Evolutionary conservation across 2,113 vertebrate species (phyloP).

Genomic region (Aythya baeri): DNA sequence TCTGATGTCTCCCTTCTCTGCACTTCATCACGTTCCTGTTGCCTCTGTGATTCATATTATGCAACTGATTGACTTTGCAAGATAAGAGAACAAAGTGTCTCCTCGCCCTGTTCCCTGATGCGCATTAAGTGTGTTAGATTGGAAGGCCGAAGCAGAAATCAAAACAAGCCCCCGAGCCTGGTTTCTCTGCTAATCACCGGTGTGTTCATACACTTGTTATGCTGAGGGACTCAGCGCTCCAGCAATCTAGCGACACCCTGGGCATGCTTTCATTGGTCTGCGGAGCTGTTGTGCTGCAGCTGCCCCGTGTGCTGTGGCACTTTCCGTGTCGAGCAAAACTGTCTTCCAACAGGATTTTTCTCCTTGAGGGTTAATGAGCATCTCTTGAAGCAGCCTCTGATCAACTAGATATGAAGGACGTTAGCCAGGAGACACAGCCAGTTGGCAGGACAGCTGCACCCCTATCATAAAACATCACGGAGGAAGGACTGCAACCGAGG

Average conservation of each 20-base stretch:
- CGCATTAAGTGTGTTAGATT: not conserved
- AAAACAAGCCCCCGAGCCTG: conserved; percentile 15
- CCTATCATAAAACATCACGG: not conserved
- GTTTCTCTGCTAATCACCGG: not conserved
- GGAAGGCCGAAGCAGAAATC: conserved; percentile 19
- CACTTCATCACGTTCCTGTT: conserved; percentile 29
- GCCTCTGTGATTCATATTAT: conserved; percentile 43
- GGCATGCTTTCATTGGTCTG: not conserved
- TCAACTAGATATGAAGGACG: not conserved
- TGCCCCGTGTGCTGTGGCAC: not conserved
- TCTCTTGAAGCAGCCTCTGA: not conserved
- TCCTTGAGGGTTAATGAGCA: not conserved
- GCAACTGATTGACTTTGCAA: conserved; percentile 55
- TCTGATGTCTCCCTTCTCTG: conserved; percentile 24
- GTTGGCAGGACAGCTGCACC: not conserved
- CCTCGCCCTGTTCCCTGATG: conserved; percentile 31
- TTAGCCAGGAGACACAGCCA: not conserved
- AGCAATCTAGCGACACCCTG: not conserved
- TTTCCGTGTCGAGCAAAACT: not conserved
- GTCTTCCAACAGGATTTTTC: not conserved
- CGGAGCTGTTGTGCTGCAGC: not conserved
- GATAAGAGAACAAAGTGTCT: conserved; percentile 57
- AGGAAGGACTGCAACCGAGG: not conserved
- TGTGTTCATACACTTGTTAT: not conserved
- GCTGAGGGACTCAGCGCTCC: not conserved